Conservation (phyloP, 2,888 invertebrate genomes). For the Callimorpha dominula region DNA sequence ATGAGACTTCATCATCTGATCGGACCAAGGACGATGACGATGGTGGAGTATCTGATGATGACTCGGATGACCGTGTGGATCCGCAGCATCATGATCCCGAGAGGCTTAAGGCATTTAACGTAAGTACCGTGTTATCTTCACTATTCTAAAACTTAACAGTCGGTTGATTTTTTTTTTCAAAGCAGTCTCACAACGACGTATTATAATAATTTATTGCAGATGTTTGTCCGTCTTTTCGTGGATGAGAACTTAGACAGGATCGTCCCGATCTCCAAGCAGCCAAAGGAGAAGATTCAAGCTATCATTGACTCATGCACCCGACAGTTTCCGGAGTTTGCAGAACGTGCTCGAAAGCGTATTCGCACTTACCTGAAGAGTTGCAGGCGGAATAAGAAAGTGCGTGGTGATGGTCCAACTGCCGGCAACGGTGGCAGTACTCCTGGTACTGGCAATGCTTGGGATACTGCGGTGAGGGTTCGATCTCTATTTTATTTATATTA, state of each 20-base stretch:
- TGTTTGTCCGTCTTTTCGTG: conserved; percentile 98
- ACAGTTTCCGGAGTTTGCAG: conserved; percentile 98
- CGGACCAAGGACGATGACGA: conserved; percentile 93
- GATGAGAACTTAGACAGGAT: conserved; percentile 98
- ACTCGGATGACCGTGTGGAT: conserved; percentile 96
- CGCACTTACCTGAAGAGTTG: conserved; percentile 98
- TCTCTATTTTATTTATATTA: conserved; percentile 58
- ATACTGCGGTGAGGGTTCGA: conserved; percentile 92
- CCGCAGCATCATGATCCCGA: conserved; percentile 96
- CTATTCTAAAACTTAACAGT: neutral
- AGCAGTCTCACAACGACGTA: neutral
- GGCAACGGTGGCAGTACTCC: conserved; percentile 74
- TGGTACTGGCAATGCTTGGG: conserved; percentile 90
- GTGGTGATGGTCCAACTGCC: conserved; percentile 89
- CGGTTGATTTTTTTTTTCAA: neutral
- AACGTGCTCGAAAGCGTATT: conserved; percentile 97
- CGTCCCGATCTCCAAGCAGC: conserved; percentile 98
- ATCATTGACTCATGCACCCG: conserved; percentile 98
- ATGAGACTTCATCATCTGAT: conserved; percentile 95
- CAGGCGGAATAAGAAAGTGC: conserved; percentile 96
- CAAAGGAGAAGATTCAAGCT: conserved; percentile 98
- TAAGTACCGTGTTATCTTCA: conserved; percentile 80
- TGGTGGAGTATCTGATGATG: conserved; percentile 90
- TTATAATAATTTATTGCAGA: conserved; percentile 87
- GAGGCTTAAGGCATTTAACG: conserved; percentile 98